Evolutionary conservation across 2,113 vertebrate genomes (phyloP).

Genomic region (Corythornis madagascariensis): DNA sequence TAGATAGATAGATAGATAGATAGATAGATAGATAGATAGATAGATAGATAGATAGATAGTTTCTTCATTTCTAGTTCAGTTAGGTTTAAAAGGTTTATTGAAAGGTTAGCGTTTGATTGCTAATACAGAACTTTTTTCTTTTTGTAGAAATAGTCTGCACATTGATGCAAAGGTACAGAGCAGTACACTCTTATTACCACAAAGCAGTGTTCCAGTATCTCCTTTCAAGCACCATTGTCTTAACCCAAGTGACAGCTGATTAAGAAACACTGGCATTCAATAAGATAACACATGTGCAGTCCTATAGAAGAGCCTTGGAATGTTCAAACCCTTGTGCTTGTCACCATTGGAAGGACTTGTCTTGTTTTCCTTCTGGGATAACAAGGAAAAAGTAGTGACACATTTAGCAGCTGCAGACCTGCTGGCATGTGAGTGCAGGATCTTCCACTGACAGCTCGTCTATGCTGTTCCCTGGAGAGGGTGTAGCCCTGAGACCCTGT

Average conservation of each 20-base stretch:
- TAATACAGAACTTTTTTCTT: neutral
- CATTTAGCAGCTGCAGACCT: neutral
- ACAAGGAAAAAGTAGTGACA: neutral
- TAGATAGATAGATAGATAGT: no score
- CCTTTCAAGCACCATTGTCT: neutral
- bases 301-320: fast-evolving
- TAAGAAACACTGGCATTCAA: neutral
- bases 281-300: neutral
- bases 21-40: no score
- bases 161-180: neutral
- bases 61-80: neutral
- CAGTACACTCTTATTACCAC: neutral
- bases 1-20: no score
- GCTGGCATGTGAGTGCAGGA: neutral
- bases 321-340: neutral
- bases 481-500: neutral
- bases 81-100: neutral
- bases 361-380: neutral
- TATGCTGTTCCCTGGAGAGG: neutral
- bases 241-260: neutral
- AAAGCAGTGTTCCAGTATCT: neutral
- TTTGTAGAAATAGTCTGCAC: neutral
- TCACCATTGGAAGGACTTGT: neutral
- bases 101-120: neutral
- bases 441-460: neutral